These are phyloP conservation scores for Gymnothorax javanicus DNA, from an alignment of 2,797 vertebrate genomes.

Conservation along the genomic window DNA sequence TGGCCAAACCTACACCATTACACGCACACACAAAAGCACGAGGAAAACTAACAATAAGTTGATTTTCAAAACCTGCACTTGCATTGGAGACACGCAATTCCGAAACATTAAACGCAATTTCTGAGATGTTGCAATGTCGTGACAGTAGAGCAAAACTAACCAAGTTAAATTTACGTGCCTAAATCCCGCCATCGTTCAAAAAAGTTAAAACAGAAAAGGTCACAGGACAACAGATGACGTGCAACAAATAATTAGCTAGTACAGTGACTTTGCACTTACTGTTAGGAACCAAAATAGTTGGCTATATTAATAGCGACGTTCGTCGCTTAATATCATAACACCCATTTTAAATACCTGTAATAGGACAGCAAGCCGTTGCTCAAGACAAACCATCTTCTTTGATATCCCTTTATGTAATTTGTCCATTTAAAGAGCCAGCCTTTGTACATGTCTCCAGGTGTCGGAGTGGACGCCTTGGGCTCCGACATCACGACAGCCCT, in stretches of 20 bases:
- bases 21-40: not conserved
- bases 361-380: slow-evolving; percentile 81
- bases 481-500: slow-evolving; percentile 72
- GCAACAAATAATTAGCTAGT: too few species aligned
- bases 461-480: slow-evolving; percentile 70
- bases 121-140: not conserved
- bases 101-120: not conserved
- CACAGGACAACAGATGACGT: not conserved
- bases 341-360: slow-evolving; percentile 63
- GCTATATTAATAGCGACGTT: not conserved
- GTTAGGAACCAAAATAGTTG: not conserved
- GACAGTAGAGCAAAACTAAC: too few species aligned
- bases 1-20: not conserved
- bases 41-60: not conserved
- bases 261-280: not conserved
- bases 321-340: not conserved
- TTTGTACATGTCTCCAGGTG: slow-evolving; percentile 75
- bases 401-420: slow-evolving; percentile 95
- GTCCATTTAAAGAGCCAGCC: slow-evolving; percentile 98
- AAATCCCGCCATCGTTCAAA: too few species aligned
- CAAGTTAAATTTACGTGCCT: too few species aligned
- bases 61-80: not conserved
- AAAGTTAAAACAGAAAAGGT: not conserved
- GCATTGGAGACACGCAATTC: not conserved
- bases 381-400: slow-evolving; percentile 83